Evolutionary conservation across 2,888 invertebrate species (phyloP), one percentile per base, ranked within the genome.

Genomic region (Glaucopsyche alexis): DNA sequence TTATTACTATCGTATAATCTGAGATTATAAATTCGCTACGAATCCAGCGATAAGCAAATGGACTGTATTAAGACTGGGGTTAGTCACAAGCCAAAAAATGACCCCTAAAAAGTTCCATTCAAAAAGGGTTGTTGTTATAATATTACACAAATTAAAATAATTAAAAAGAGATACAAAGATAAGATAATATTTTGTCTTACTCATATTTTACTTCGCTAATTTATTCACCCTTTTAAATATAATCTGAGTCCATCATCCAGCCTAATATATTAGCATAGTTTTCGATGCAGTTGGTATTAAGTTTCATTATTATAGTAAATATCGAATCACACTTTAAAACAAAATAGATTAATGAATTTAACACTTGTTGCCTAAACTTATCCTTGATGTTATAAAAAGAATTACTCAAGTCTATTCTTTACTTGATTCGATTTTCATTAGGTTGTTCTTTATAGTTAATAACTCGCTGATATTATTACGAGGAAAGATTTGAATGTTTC

Each of bases 141-240:
- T 69, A 47, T 69, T 69, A 69, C 19, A 19, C 47, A 69, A 69
- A 69, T 69, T 69, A 69, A 69, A 69, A 69, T 69, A 69, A 69
- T 69, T 69, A 69, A 69, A 69, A 69, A 69, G 16, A 49, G 69
- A 69, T 69, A 49, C 38, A 67, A 7, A 47, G 69, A 69, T 69
- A 69, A 69, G 69, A 69, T 69, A 82, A 81, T 83, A 83, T 87
- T 84, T 86, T 84, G 87, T 86, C 86, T 84, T 67, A 67, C 69
- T 49, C 69, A 75, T 75, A 76, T 77, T 77, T 76, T 82, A 83
- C 83, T 83, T 84, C 81, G 84, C 84, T 82, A 83, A 78, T 82
- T 80, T 81, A 77, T 67, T 65, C 67, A 66, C 50, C 66, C 71
- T 67, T 72, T 52, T 14, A 50, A 67, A 66, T 42, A 38, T 49